phyloP scores from a whole-genome alignment of 2,888 invertebrate genomes.

The Drosophila mimetica region DNA sequence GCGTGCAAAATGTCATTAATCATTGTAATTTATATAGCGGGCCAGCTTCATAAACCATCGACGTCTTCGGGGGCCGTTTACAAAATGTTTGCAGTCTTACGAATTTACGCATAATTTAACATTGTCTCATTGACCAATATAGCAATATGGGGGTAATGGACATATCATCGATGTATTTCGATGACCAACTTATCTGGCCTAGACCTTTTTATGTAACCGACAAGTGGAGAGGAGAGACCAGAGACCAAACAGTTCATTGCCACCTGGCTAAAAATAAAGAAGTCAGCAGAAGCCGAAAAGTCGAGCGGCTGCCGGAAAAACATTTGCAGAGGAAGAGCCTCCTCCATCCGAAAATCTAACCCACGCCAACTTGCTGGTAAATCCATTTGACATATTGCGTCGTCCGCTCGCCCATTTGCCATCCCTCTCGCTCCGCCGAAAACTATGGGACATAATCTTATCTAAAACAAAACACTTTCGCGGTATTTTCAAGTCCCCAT shows the following conservation, averaged over 20 bases:
- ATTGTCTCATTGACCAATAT: constrained; percentile 52
- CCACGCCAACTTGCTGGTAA: constrained; percentile 48
- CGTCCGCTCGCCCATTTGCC: constrained; percentile 35
- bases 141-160: constrained; percentile 48
- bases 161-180: neutral
- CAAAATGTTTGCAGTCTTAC: constrained; percentile 30
- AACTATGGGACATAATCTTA: constrained; percentile 62
- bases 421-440: neutral
- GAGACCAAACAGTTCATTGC: constrained; percentile 66
- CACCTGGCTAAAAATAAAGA: constrained; percentile 52
- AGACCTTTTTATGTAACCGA: constrained; percentile 70
- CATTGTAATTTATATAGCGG: constrained; percentile 76
- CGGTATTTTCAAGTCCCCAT: constrained; percentile 41
- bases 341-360: constrained; percentile 41
- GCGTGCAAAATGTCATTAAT: constrained; percentile 79
- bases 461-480: constrained; percentile 75
- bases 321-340: constrained; percentile 55
- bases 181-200: constrained; percentile 54
- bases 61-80: constrained; percentile 36
- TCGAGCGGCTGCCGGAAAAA: constrained; percentile 58
- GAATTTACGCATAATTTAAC: constrained; percentile 71
- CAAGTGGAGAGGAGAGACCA: neutral
- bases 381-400: constrained; percentile 74
- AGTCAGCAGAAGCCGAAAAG: constrained; percentile 36
- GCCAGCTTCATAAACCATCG: constrained; percentile 64